Percentiles rank a stretch among this genome's conserved stretches.
Conservation (phyloP, 2,888 invertebrate genomes). For the Raillietiella orientalis region DNA sequence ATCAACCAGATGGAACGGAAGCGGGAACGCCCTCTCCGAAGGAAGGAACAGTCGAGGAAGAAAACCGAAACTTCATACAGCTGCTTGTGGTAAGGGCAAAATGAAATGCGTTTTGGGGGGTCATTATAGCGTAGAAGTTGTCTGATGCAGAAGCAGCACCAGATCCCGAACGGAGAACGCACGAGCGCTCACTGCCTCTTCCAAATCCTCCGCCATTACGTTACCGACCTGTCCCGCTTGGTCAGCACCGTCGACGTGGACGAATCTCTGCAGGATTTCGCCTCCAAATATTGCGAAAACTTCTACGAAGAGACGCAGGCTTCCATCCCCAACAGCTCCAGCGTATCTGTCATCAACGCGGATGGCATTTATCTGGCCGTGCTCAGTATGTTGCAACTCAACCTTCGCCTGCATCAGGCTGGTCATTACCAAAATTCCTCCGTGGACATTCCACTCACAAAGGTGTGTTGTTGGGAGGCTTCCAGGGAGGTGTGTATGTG, state of each 20-base stretch:
- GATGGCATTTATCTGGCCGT: constrained; percentile 78
- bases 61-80: too few species aligned
- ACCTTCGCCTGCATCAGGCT: constrained; percentile 37
- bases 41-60: too few species aligned
- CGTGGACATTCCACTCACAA: constrained; percentile 16
- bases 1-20: too few species aligned
- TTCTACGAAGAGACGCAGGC: constrained; percentile 1
- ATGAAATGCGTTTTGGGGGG: too few species aligned
- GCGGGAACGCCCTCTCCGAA: too few species aligned
- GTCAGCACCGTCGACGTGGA: constrained; percentile 62
- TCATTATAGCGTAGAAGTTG: too few species aligned
- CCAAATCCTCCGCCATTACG: constrained; percentile 31
- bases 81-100: too few species aligned
- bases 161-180: too few species aligned
- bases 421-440: constrained; percentile 29
- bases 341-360: constrained; percentile 79
- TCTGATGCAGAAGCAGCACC: too few species aligned
- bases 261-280: constrained; percentile 63
- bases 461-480: constrained; percentile 14
- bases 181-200: constrained; percentile 58
- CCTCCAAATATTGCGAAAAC: constrained; percentile 65
- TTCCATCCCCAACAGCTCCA: too few species aligned
- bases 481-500: too few species aligned
- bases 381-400: constrained; percentile 47
- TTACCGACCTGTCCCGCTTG: constrained; percentile 38